Conservation (phyloP, 2,113 vertebrate genomes). For the Corythaixoides concolor region DNA sequence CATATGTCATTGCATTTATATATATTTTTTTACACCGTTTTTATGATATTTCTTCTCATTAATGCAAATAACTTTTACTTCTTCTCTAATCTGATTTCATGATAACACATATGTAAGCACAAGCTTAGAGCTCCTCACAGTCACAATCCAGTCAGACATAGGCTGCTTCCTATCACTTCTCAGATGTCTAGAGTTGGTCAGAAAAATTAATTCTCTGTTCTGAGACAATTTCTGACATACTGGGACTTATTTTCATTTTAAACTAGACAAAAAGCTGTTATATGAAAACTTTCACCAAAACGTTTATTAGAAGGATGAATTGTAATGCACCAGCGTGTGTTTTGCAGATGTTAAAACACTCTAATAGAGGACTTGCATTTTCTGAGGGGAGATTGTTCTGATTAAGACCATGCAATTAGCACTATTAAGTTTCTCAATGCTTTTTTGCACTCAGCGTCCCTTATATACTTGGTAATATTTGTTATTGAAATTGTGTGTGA, state of each 20-base stretch:
- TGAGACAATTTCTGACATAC: background rate
- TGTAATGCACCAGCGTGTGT: background rate
- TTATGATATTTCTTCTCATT: background rate
- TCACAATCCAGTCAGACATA: background rate
- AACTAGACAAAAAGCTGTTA: slow-evolving; percentile 1
- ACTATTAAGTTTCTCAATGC: background rate
- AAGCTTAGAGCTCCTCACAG: background rate
- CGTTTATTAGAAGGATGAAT: background rate
- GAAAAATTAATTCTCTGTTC: background rate
- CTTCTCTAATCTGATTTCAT: background rate
- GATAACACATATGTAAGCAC: background rate
- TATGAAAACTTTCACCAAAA: background rate
- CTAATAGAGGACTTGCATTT: background rate
- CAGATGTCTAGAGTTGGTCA: background rate
- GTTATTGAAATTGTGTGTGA: background rate
- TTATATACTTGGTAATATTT: background rate
- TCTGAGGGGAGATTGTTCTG: background rate
- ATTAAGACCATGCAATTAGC: background rate
- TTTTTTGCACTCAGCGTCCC: background rate
- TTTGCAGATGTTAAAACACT: slow-evolving; percentile 11
- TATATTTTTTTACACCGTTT: background rate
- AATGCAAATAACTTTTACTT: background rate
- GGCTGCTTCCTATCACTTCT: background rate
- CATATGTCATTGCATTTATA: background rate
- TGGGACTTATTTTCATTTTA: background rate